phyloP scores from a whole-genome alignment of 2,113 vertebrate species.

The Marmota flaviventris region DNA sequence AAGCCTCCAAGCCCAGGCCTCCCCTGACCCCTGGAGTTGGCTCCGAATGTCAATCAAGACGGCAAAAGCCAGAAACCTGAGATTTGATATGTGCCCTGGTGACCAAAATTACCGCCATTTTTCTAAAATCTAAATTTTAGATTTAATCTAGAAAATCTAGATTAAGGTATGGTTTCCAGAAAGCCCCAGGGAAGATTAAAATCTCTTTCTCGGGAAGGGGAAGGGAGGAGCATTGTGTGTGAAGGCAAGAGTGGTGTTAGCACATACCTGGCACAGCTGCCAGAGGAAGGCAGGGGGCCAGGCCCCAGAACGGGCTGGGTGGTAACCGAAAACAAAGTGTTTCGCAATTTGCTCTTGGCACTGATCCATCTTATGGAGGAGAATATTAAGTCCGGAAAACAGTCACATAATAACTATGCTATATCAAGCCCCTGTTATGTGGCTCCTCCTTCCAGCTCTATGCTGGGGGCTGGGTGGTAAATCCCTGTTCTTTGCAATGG shows the following conservation, averaged over 20 bases:
- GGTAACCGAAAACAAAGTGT: conserved; percentile 59
- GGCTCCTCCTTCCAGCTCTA: not conserved
- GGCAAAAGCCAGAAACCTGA: not conserved
- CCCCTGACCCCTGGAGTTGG: not conserved
- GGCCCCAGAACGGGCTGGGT: not conserved
- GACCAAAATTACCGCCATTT: not conserved
- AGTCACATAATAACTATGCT: not conserved
- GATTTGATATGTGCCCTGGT: not conserved
- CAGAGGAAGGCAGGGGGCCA: conserved; percentile 64
- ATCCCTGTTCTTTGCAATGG: not conserved
- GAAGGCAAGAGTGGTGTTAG: not conserved
- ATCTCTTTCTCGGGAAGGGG: conserved; percentile 9
- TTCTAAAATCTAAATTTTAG: not conserved
- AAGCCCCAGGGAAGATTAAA: conserved; percentile 38
- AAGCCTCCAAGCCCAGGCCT: not conserved
- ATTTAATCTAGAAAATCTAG: not conserved
- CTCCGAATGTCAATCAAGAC: accelerated
- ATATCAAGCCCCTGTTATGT: not conserved
- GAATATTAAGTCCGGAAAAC: conserved; percentile 25
- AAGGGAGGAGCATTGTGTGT: not conserved
- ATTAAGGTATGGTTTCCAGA: conserved; percentile 53
- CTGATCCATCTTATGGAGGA: not conserved
- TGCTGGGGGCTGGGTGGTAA: not conserved
- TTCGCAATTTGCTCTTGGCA: conserved; percentile 72
- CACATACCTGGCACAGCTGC: not conserved